Evolutionary conservation across 2,113 vertebrate species (phyloP), one percentile per base, ranked within the genome.

Genomic region (Silurus asotus): DNA sequence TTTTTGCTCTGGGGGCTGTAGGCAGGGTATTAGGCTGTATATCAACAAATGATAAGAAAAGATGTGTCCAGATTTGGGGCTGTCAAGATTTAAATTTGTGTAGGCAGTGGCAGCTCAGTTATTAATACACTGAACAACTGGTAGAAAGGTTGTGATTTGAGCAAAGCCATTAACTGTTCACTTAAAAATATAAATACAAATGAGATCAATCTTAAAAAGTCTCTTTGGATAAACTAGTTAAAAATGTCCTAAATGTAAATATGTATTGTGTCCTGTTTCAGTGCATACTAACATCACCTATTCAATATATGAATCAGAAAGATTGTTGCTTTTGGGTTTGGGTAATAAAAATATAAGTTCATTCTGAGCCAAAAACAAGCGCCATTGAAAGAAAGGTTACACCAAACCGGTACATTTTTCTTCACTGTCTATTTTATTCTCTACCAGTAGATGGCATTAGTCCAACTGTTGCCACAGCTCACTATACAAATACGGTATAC

Each of bases 391-490:
- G 8, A 70, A 59, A 48, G 23, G 67, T 70, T 37, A 69, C 49
- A 62, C 53, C n/a, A 82, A 82, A 58, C 14, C 15, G 55, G 51
- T 51, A 51, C 25, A 81, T 49, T 51, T 74, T 70, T 55, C 55
- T 59, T 67, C 56, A 20, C 59, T 17, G 55, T 56, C 37, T 10
- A 17, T 59, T 70, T 56, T 20, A 69, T 56, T 78, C 74, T 87
- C 19, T 49, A 7, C 4, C 92, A 93, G 87, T 87, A 93, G 93
- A 88, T 92, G 92, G 91, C 65, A 20, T 90, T 74, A 67, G 17
- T 85, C 51, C 64, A 48, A 48, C 8, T 4, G 23, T 82, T 45
- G 7, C 67, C 20, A 13, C 55, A 28, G 61, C 58, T 53, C 59
- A 49, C 79, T 28, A 65, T 62, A 55, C 81, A 56, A 2, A 37